Conservation (phyloP, 1,140 invertebrate species). For the Branchinecta lynchi region DNA sequence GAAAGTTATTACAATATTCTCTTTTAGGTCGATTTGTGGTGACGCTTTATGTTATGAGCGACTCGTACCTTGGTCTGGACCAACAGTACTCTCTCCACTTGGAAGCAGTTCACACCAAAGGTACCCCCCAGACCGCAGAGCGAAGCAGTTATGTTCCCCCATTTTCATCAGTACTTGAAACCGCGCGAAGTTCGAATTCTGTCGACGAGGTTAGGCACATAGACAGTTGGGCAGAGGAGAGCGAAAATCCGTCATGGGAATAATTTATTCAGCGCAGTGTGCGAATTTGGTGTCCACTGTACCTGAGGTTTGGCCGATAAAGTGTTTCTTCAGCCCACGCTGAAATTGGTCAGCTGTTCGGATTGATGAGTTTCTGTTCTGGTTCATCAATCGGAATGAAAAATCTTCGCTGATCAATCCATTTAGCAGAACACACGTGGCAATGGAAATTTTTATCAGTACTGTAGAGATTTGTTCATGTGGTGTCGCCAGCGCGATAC, state of each 20-base stretch:
- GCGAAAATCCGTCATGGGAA: background rate
- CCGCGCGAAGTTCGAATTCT: background rate
- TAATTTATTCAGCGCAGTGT: background rate
- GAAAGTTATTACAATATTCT: slow-evolving; percentile 20
- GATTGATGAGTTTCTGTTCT: too few relatives aligned
- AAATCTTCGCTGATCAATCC: too few relatives aligned
- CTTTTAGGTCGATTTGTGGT: slow-evolving; percentile 52
- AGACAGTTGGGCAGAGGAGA: background rate
- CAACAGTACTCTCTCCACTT: slow-evolving; percentile 60
- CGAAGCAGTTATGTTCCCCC: background rate
- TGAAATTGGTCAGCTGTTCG: too few relatives aligned
- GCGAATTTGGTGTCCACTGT: too few relatives aligned
- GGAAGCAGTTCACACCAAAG: slow-evolving; percentile 18
- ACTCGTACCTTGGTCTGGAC: slow-evolving; percentile 86
- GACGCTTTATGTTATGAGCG: slow-evolving; percentile 76
- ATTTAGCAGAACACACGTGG: too few relatives aligned
- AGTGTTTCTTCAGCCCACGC: too few relatives aligned
- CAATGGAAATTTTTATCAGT: too few relatives aligned
- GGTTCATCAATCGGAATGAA: too few relatives aligned
- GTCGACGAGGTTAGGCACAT: background rate
- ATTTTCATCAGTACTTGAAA: background rate
- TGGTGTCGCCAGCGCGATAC: too few relatives aligned
- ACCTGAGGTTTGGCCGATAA: too few relatives aligned
- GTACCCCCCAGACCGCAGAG: background rate
- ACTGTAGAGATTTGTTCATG: too few relatives aligned